Conservation (phyloP, 2,888 invertebrate species). For the Halictus quadricinctus region DNA sequence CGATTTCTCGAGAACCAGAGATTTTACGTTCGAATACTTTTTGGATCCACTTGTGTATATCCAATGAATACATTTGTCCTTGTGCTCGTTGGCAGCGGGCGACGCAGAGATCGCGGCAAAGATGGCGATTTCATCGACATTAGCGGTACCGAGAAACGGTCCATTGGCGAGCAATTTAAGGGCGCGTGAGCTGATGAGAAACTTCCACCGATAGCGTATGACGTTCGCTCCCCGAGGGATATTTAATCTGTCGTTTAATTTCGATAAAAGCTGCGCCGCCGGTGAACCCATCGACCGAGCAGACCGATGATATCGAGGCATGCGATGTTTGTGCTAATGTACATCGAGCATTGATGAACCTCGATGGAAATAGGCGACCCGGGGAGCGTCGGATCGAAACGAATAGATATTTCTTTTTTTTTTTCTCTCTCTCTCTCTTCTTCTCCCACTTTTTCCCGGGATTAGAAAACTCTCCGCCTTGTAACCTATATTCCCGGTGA, state of each 20-base stretch:
- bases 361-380: conserved; percentile 29
- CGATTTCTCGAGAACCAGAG: neutral
- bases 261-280: conserved; percentile 56
- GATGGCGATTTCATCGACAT: conserved; percentile 30
- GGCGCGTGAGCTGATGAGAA: conserved; percentile 43
- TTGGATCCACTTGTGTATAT: neutral
- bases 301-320: conserved; percentile 47
- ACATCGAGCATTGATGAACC: conserved; percentile 55
- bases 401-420: conserved; percentile 1
- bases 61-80: neutral
- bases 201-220: conserved; percentile 14
- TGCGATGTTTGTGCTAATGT: conserved; percentile 58
- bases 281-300: conserved; percentile 21
- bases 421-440: neutral
- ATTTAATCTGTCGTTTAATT: conserved; percentile 63
- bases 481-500: conserved; percentile 36
- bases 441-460: conserved; percentile 8
- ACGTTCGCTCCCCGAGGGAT: conserved; percentile 41
- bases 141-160: conserved; percentile 11
- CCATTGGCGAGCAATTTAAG: conserved; percentile 40
- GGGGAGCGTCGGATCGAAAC: conserved; percentile 18
- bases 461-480: conserved; percentile 45
- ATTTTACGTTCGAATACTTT: neutral
- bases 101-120: neutral
- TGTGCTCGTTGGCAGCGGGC: neutral